phyloP scores from a whole-genome alignment of 92 coral and sea anemone species.

The Epizoanthus stellaris region DNA sequence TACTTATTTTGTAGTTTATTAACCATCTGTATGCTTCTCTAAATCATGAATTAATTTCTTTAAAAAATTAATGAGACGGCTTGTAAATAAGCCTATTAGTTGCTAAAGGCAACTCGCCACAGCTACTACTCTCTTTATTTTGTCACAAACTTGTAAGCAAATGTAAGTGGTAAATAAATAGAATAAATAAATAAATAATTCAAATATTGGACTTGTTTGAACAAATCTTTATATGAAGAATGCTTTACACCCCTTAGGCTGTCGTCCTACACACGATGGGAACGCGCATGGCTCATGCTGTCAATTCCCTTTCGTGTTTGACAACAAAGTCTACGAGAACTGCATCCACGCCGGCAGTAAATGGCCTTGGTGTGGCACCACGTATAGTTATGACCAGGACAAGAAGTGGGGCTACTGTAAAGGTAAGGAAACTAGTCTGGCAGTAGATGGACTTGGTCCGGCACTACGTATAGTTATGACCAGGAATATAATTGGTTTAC shows the following conservation, averaged over 20 bases:
- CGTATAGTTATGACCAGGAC: conserved; percentile 83
- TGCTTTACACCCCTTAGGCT: conserved; percentile 47
- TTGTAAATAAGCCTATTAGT: too few relatives aligned
- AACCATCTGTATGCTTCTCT: too few relatives aligned
- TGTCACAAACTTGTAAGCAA: too few relatives aligned
- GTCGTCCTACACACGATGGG: conserved; percentile 91
- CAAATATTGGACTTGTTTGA: not conserved
- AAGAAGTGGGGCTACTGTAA: conserved; percentile 94
- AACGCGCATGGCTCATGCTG: conserved; percentile 88
- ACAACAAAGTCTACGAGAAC: conserved; percentile 77
- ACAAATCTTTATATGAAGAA: too few relatives aligned
- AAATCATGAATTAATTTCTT: too few relatives aligned
- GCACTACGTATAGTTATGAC: conserved; percentile 63
- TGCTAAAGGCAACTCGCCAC: too few relatives aligned
- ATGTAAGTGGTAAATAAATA: too few relatives aligned
- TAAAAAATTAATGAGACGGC: too few relatives aligned
- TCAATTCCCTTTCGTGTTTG: conserved; percentile 90
- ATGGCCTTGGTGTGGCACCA: conserved; percentile 93
- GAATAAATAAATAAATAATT: too few relatives aligned
- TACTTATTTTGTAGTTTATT: too few relatives aligned
- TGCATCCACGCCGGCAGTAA: conserved; percentile 79
- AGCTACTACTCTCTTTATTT: too few relatives aligned
- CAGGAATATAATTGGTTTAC: too few relatives aligned
- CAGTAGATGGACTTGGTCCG: conserved; percentile 83
- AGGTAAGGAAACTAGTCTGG: conserved; percentile 52